Conservation (phyloP, 2,888 invertebrate species). For the Archips xylosteana region DNA sequence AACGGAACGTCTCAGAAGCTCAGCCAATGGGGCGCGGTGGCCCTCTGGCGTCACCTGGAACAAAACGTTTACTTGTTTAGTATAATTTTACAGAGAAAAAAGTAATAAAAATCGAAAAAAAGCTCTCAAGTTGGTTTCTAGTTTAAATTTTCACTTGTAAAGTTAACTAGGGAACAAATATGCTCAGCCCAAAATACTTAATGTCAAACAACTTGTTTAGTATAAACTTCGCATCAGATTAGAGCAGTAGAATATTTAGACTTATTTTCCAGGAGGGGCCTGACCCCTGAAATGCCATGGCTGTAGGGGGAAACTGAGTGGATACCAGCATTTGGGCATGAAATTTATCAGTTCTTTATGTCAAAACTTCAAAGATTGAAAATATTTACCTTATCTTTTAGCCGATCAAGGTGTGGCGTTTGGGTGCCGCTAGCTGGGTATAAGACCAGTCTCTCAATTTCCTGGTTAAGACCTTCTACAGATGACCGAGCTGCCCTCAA, state of each 20-base stretch:
- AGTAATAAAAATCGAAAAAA: neutral
- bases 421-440: constrained; percentile 82
- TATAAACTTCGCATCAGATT: too few species aligned
- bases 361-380: neutral
- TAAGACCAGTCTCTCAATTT: constrained; percentile 92
- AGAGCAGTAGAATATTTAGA: too few species aligned
- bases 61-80: constrained; percentile 1
- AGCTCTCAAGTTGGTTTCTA: neutral
- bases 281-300: too few species aligned
- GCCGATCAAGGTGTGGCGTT: constrained; percentile 78
- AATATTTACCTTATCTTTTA: constrained; percentile 86
- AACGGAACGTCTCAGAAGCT: constrained; percentile 90
- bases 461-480: constrained; percentile 94
- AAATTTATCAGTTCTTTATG: too few species aligned
- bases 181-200: too few species aligned
- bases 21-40: constrained; percentile 93
- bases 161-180: too few species aligned
- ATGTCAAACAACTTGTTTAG: too few species aligned
- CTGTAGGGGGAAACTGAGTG: too few species aligned
- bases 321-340: too few species aligned
- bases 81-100: neutral
- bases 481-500: constrained; percentile 92
- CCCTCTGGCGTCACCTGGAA: constrained; percentile 92
- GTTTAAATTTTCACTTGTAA: too few species aligned
- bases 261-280: too few species aligned